Percentiles rank a stretch among this genome's conserved stretches.
Conservation (phyloP, 2,113 vertebrate genomes). For the Polypterus bichir region DNA sequence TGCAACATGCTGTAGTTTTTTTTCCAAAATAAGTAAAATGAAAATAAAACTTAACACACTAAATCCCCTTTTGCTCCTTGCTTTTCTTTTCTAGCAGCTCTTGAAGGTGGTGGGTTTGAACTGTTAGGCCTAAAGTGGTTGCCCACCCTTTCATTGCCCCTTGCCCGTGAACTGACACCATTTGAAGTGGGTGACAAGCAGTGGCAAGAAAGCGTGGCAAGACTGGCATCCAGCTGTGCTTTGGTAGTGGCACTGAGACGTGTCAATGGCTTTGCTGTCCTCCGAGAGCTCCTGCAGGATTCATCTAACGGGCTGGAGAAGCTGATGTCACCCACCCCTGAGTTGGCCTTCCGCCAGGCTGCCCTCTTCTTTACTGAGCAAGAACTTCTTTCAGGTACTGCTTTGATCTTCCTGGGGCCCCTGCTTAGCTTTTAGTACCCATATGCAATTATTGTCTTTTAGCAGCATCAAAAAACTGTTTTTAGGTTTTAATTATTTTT, state of each 20-base stretch:
- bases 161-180: slow-evolving; percentile 49
- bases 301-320: slow-evolving; percentile 16
- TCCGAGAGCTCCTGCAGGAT: slow-evolving; percentile 25
- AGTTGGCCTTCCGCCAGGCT: slow-evolving; percentile 46
- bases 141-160: slow-evolving; percentile 32
- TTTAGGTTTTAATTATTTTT: too few relatives aligned
- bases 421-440: neutral
- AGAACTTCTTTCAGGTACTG: slow-evolving; percentile 37
- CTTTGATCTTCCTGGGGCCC: neutral
- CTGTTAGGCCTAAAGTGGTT: slow-evolving; percentile 51
- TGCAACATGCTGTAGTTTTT: too few relatives aligned
- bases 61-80: too few relatives aligned
- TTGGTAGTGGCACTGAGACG: slow-evolving; percentile 34
- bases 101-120: slow-evolving; percentile 24
- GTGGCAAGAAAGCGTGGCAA: slow-evolving; percentile 31
- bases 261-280: slow-evolving; percentile 25
- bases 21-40: too few relatives aligned
- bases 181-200: slow-evolving; percentile 43
- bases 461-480: too few relatives aligned
- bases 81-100: slow-evolving; percentile 22
- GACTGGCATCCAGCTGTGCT: slow-evolving; percentile 32
- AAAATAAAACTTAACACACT: too few relatives aligned
- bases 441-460: neutral
- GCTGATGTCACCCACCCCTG: slow-evolving; percentile 46
- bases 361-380: slow-evolving; percentile 43